Percentiles rank a stretch among this genome's conserved stretches.
Evolutionary conservation across 1,140 invertebrate genomes (phyloP).

Genomic region (Neodiprion virginianus): DNA sequence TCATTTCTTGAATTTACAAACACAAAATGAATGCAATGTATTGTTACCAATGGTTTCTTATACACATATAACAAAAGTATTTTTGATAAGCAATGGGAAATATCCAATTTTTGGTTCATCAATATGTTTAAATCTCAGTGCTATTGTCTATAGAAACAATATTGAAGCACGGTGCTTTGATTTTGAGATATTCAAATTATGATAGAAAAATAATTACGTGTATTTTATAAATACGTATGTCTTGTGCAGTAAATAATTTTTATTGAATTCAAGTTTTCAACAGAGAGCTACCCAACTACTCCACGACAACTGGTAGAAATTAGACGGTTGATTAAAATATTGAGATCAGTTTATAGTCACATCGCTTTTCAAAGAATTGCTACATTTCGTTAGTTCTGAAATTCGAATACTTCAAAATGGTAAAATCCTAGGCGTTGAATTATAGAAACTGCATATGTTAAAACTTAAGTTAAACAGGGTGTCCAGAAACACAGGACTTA

Average conservation of each 20-base stretch:
- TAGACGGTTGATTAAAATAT: neutral
- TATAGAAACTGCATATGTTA: neutral
- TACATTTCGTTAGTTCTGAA: neutral
- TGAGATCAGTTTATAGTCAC: neutral
- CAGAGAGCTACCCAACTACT: neutral
- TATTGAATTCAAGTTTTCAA: too few species aligned
- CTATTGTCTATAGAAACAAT: neutral
- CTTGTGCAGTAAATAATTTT: too few species aligned
- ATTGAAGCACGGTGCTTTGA: too few species aligned
- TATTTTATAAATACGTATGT: too few species aligned
- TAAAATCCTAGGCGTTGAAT: neutral
- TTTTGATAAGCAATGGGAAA: neutral
- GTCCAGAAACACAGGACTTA: too few species aligned
- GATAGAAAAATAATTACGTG: too few species aligned
- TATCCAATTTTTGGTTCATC: neutral
- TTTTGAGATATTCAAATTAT: too few species aligned
- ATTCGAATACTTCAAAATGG: neutral
- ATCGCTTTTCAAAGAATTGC: neutral
- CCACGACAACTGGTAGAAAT: neutral
- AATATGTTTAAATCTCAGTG: neutral
- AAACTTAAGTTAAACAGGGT: neutral
- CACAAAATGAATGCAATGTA: neutral
- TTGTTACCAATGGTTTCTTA: neutral
- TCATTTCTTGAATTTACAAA: neutral
- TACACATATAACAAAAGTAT: neutral